Percentiles rank a stretch among this genome's conserved stretches.
Conservation (phyloP, 1,140 invertebrate genomes). For the Apolygus lucorum region DNA sequence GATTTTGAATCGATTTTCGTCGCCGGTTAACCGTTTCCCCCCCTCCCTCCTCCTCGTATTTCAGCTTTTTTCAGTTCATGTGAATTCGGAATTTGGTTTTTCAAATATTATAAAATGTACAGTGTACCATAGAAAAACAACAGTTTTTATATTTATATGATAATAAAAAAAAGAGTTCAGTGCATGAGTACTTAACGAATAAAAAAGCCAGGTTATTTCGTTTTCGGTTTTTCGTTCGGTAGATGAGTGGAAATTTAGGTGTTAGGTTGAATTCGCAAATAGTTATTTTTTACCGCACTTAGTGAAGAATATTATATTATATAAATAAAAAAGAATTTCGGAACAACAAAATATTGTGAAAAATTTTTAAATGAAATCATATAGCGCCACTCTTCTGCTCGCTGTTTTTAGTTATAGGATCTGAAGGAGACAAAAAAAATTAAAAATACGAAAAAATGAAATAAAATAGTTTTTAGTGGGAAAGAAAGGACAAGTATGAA, state of each 20-base stretch:
- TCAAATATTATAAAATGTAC: slow-evolving; percentile 21
- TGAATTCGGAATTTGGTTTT: neutral
- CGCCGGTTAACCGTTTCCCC: no score
- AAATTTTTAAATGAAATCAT: neutral
- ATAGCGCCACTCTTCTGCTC: slow-evolving; percentile 19
- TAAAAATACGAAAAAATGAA: neutral
- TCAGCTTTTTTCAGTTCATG: no score
- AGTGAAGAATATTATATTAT: slow-evolving; percentile 13
- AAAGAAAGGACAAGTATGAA: neutral
- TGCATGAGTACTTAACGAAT: slow-evolving; percentile 13
- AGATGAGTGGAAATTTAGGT: no score
- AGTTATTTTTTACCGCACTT: slow-evolving; percentile 27
- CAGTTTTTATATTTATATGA: slow-evolving; percentile 29
- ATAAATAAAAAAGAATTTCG: slow-evolving; percentile 1
- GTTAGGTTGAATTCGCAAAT: slow-evolving; percentile 20
- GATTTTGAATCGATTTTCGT: no score
- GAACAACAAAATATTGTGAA: neutral
- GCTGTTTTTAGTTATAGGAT: slow-evolving; percentile 7
- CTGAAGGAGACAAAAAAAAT: neutral
- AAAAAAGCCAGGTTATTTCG: no score
- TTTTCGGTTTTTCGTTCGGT: neutral
- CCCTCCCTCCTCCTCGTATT: no score
- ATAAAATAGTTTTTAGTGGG: neutral
- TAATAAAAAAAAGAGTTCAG: slow-evolving; percentile 6
- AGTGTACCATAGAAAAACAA: slow-evolving; percentile 28